Base-by-base conservation (phyloP, 2,888 invertebrate genomes). In the Dryococelus australis region DNA sequence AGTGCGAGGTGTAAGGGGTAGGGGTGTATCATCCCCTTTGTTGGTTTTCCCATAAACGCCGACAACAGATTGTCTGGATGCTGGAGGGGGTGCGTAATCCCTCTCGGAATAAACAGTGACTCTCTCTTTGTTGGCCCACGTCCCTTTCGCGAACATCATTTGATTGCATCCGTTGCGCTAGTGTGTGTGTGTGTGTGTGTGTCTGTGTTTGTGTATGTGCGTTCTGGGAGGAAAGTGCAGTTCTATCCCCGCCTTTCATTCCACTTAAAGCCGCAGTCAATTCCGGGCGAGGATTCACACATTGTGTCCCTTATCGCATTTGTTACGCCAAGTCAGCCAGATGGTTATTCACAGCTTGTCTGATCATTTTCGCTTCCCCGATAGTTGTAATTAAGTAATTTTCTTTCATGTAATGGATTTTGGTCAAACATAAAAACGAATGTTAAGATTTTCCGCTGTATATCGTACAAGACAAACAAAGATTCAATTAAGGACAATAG, bases 1-100 rank as follows among this genome's bases (percentile, higher is more conserved):
- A 8, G n/a, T 16, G 47, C 10, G 47, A 3, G 65, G 65, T 5
- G 65, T 5, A 24, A 9, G 65, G 16, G 6, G n/a, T 8, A 8
- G 8, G n/a, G 65, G 24, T 65, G 65, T n/a, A 65, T 65, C 65
- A 65, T 65, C 65, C 65, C 65, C 65, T 65, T 65, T 65, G 65
- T 65, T 65, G 65, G 65, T 65, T 65, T 65, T 65, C 65, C n/a
- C 65, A 65, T 65, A 65, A 65, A 65, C 65, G 65, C 65, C 65
- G 65, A 65, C n/a, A n/a, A n/a, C 65, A 65, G 65, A 65, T 65
- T 65, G 65, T 65, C 65, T 65, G 65, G 6, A 65, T 65, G 65
- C 65, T 24, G 16, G 65, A 65, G 65, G 65, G 65, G 65, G 65
- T 24, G 65, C n/a, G 16, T 65, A 65, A 65, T 65, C 65, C 65